Evolutionary conservation across 2,888 invertebrate genomes (phyloP).

Genomic region (Rhagonycha lutea): DNA sequence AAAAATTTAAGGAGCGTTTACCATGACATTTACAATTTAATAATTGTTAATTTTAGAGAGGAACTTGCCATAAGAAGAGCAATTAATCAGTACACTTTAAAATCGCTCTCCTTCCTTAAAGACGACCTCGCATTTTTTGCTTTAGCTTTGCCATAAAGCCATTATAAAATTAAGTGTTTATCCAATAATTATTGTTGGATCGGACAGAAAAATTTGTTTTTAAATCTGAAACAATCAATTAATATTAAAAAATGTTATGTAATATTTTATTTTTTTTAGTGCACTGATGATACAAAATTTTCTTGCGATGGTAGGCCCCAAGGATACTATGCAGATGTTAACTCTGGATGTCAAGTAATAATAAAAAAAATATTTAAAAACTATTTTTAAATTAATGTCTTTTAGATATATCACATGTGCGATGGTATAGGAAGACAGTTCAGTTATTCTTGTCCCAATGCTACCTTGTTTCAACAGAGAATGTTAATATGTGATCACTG

Average conservation of each 20-base stretch:
- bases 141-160: background rate
- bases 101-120: background rate
- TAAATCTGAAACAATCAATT: too few relatives aligned
- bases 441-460: constrained; percentile 78
- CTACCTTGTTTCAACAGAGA: constrained; percentile 78
- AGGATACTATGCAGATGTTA: constrained; percentile 77
- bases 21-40: constrained; percentile 1
- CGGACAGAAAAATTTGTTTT: too few relatives aligned
- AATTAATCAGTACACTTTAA: background rate
- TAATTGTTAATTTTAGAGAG: background rate
- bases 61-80: background rate
- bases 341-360: constrained; percentile 73
- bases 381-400: background rate
- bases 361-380: constrained; percentile 20
- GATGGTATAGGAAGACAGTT: constrained; percentile 77
- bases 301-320: constrained; percentile 68
- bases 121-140: background rate
- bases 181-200: background rate
- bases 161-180: background rate
- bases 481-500: constrained; percentile 82
- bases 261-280: background rate
- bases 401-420: constrained; percentile 80
- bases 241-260: background rate
- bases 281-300: constrained; percentile 54
- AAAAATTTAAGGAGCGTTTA: background rate